Evolutionary conservation across 1,140 invertebrate species (phyloP).

Genomic region (Philopotamus ludificatus): DNA sequence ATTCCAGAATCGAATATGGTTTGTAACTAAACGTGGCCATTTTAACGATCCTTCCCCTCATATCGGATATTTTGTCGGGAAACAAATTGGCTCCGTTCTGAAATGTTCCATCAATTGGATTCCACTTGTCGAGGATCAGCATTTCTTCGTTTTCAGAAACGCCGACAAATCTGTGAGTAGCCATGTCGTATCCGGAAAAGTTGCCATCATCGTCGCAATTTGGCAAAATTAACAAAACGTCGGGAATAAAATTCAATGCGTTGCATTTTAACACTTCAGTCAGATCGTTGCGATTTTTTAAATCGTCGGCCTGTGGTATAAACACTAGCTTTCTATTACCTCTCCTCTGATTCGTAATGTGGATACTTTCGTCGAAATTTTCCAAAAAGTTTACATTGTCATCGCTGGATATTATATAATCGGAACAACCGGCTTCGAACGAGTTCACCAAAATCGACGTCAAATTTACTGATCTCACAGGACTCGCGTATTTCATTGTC

Average conservation of each 20-base stretch:
- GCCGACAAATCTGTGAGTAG: slow-evolving; percentile 32
- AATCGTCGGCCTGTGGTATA: slow-evolving; percentile 18
- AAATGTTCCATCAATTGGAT: slow-evolving; percentile 16
- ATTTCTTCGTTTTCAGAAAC: slow-evolving; percentile 17
- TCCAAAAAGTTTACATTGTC: slow-evolving; percentile 20
- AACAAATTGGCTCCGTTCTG: slow-evolving; percentile 35
- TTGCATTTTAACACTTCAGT: slow-evolving; percentile 13
- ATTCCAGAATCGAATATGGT: slow-evolving; percentile 42
- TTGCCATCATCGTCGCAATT: slow-evolving; percentile 12
- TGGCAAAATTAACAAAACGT: slow-evolving; percentile 35
- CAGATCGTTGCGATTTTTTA: slow-evolving; percentile 8
- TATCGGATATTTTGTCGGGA: slow-evolving; percentile 41
- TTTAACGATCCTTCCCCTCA: slow-evolving; percentile 37
- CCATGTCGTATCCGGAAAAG: slow-evolving; percentile 23
- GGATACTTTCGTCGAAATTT: slow-evolving; percentile 37
- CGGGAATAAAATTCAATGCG: slow-evolving; percentile 22
- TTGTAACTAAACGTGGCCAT: slow-evolving; percentile 43
- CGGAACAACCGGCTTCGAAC: slow-evolving; percentile 36
- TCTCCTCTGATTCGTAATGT: slow-evolving; percentile 37
- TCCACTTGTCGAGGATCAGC: slow-evolving; percentile 31
- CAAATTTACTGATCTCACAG: neutral
- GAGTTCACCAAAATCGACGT: slow-evolving; percentile 22
- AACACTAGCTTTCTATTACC: slow-evolving; percentile 37
- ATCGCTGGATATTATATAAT: slow-evolving; percentile 31
- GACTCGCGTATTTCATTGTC: neutral